Evolutionary conservation across 2,113 vertebrate genomes (phyloP).

Genomic region (Pica pica): DNA sequence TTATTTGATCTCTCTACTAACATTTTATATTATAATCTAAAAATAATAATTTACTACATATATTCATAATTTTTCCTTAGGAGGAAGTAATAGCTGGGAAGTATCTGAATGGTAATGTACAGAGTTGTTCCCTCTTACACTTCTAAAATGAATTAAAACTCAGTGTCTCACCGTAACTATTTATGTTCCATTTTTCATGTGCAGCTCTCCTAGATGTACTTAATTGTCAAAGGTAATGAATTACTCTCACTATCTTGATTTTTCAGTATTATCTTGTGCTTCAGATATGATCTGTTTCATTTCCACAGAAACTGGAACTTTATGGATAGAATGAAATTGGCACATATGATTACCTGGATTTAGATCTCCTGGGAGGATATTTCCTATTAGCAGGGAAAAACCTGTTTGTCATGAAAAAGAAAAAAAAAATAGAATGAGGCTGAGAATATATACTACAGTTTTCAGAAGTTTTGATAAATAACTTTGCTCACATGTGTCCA

Average conservation of each 20-base stretch:
- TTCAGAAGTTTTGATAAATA: background rate
- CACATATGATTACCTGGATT: background rate
- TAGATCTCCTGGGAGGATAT: background rate
- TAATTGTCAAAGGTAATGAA: slow-evolving; percentile 77
- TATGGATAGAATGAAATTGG: background rate
- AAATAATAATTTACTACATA: background rate
- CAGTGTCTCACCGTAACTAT: slow-evolving; percentile 13
- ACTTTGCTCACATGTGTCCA: background rate
- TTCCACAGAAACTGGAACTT: background rate
- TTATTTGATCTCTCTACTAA: slow-evolving; percentile 9
- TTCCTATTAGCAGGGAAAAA: background rate
- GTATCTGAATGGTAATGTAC: slow-evolving; percentile 78
- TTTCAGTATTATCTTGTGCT: background rate
- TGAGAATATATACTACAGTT: background rate
- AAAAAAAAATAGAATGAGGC: background rate
- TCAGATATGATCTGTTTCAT: slow-evolving; percentile 3
- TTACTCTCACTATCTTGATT: background rate
- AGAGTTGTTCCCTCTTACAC: background rate
- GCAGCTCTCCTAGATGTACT: slow-evolving; percentile 76
- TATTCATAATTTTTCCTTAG: slow-evolving; percentile 59
- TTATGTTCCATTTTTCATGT: slow-evolving; percentile 53
- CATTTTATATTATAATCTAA: background rate
- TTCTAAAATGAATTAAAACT: slow-evolving; percentile 16
- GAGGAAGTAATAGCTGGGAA: slow-evolving; percentile 76
- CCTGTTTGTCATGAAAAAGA: background rate